A percentile compares a stretch with the other conserved stretches of the same genome.
phyloP scores from a whole-genome alignment of 2,113 vertebrate genomes.

The Diadophis punctatus region DNA sequence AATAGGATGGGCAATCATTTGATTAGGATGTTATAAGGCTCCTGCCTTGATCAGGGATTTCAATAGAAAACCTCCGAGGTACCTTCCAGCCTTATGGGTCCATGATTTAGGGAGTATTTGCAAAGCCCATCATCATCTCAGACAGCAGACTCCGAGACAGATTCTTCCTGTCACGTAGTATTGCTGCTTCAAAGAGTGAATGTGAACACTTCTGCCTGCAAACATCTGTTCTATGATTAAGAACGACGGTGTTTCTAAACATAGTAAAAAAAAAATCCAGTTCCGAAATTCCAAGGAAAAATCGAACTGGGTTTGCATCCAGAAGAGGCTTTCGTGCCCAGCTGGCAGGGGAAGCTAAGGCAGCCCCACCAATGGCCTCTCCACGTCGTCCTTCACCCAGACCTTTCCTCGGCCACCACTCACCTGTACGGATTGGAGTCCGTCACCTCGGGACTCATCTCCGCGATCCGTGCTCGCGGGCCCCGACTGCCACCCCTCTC shows the following conservation, averaged over 20 bases:
- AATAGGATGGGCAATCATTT: not conserved
- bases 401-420: not conserved
- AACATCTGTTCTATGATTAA: not conserved
- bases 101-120: not conserved
- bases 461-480: constrained; percentile 74
- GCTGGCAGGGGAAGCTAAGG: not conserved
- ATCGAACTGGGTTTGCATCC: not conserved
- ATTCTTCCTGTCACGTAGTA: not conserved
- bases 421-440: constrained; percentile 97
- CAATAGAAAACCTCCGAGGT: not conserved
- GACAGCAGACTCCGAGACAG: not conserved
- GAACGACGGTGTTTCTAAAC: not conserved
- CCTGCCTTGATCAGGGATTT: not conserved
- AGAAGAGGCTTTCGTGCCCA: not conserved
- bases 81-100: not conserved
- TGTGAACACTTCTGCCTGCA: not conserved
- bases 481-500: constrained; percentile 48
- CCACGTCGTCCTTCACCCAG: too few relatives aligned
- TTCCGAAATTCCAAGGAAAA: not conserved
- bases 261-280: not conserved
- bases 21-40: not conserved
- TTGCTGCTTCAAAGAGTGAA: not conserved
- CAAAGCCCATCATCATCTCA: not conserved
- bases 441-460: constrained; percentile 90
- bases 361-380: not conserved